phyloP scores from a whole-genome alignment of 1,140 invertebrate genomes.

The Drosophila mauritiana region DNA sequence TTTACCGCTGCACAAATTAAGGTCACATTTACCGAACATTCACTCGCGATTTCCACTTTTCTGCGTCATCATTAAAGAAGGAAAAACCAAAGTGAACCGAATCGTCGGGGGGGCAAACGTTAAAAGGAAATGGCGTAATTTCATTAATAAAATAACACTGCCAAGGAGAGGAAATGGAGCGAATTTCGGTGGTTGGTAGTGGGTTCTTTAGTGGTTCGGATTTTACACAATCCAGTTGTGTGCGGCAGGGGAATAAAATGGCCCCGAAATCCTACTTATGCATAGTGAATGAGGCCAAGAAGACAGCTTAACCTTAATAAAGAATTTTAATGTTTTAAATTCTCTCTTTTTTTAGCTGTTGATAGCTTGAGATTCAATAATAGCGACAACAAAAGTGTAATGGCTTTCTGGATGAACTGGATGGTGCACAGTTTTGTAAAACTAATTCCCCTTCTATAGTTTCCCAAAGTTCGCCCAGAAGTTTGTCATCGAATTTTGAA shows the following conservation, averaged over 20 bases:
- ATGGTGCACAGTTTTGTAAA: constrained; percentile 3
- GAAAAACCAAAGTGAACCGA: constrained; percentile 55
- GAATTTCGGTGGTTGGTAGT: constrained; percentile 34
- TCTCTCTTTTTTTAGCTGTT: neutral
- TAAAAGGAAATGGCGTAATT: constrained; percentile 69
- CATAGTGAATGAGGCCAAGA: constrained; percentile 28
- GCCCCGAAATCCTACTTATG: constrained; percentile 25
- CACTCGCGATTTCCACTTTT: constrained; percentile 14
- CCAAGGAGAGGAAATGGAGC: constrained; percentile 16
- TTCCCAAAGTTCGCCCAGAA: neutral
- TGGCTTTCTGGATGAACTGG: neutral
- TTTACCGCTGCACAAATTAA: constrained; percentile 69
- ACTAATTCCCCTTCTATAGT: constrained; percentile 11
- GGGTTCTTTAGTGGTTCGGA: constrained; percentile 38
- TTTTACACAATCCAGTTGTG: constrained; percentile 35
- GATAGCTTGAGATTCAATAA: neutral
- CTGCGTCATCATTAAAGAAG: constrained; percentile 69
- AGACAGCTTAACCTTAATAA: constrained; percentile 2
- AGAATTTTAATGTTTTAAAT: neutral
- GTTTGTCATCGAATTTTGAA: constrained; percentile 44
- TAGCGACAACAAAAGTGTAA: neutral
- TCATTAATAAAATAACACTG: constrained; percentile 75
- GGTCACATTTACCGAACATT: constrained; percentile 71
- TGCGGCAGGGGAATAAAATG: constrained; percentile 6
- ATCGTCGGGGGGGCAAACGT: constrained; percentile 29